Evolutionary conservation across 2,888 invertebrate genomes (phyloP).

Genomic region (Drosophila quinaria): DNA sequence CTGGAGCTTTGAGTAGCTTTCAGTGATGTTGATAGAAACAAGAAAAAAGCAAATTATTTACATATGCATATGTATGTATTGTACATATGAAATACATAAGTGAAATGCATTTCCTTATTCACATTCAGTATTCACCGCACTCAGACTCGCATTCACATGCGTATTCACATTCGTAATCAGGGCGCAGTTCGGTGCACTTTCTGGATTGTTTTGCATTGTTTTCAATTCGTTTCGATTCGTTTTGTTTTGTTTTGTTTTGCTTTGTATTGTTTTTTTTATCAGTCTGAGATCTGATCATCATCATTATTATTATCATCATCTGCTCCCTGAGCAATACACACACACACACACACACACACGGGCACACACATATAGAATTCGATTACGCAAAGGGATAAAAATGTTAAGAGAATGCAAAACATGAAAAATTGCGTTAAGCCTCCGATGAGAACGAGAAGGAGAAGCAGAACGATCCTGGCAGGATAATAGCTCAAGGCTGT

Average conservation of each 20-base stretch:
- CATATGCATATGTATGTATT: no score
- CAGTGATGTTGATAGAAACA: neutral
- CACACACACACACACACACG: neutral
- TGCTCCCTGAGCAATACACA: slow-evolving; percentile 38
- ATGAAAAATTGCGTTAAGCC: slow-evolving; percentile 48
- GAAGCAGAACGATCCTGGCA: slow-evolving; percentile 26
- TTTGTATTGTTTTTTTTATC: slow-evolving; percentile 48
- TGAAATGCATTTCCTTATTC: neutral
- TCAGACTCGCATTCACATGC: neutral
- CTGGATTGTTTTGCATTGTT: slow-evolving; percentile 37
- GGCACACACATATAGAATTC: slow-evolving; percentile 53
- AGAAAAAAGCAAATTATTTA: neutral
- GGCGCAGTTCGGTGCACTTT: slow-evolving; percentile 57
- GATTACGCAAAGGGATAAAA: slow-evolving; percentile 50
- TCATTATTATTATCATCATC: slow-evolving; percentile 30
- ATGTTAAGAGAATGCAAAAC: slow-evolving; percentile 53
- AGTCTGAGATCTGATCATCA: slow-evolving; percentile 31
- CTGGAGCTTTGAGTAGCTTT: neutral
- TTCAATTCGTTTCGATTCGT: slow-evolving; percentile 24
- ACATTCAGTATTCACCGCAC: neutral
- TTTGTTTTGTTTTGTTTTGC: slow-evolving; percentile 32
- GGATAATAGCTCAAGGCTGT: slow-evolving; percentile 80
- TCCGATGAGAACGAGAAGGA: slow-evolving; percentile 1
- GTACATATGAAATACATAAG: neutral
- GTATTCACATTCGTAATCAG: slow-evolving; percentile 27